Base-by-base conservation (phyloP, 1,140 invertebrate species). In the Drosophila mojavensis region DNA sequence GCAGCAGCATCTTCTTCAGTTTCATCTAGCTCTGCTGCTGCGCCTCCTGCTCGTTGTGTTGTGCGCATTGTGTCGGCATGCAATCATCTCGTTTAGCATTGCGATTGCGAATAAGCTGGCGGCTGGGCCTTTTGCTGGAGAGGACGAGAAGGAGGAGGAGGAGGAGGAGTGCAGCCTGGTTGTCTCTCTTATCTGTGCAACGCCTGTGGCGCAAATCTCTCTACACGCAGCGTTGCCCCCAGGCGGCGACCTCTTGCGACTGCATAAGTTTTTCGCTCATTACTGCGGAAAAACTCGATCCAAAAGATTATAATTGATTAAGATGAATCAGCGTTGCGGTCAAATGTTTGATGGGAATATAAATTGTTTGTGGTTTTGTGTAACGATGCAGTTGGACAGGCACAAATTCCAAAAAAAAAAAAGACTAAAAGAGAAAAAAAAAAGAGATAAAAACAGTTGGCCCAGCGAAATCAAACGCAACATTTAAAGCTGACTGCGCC, bases 291-390 rank as follows among this genome's bases (percentile, higher is more conserved):
- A 79, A 63, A 74, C 62, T 78, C 75, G 78, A 81, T 78, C 75
- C 78, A 84, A 89, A 89, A 89, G 84, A 89, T 90, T 90, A 90
- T 90, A 90, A 90, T 90, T 90, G 85, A 90, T 90, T 90, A 90
- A 90, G 85, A 90, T 90, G 85, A 90, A 90, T 90, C 85, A 90
- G 85, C 82, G 85, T 82, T 90, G 85, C 88, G 85, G 85, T 90
- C 85, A 90, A 90, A 90, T 90, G 85, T 90, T 90, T 86, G 85
- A 90, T 90, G 85, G 85, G 85, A 90, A 90, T 90, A 91, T 91
- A 90, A 90, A 90, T 90, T 90, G 86, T 90, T 90, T 90, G 85
- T 90, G 85, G 85, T 90, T 90, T 90, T 90, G 84, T 89, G 84
- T 89, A 89, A 84, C 80, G 84, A 84, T 84, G 84, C 78, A 78